Base-by-base conservation (phyloP, 2,888 invertebrate species). In the Amphipyra berbera region DNA sequence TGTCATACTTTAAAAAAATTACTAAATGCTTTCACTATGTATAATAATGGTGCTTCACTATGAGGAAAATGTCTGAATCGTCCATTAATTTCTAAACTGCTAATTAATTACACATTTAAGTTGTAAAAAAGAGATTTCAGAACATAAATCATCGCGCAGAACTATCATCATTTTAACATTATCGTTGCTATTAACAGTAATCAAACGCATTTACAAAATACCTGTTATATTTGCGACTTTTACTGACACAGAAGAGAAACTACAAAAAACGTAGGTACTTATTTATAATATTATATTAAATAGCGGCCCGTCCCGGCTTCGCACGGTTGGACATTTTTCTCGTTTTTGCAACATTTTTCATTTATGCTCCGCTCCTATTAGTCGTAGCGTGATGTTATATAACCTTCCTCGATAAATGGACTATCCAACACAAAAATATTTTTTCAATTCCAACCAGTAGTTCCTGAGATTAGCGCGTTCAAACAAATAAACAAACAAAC, bases 21-120 rank as follows among this genome's bases (percentile, higher is more conserved):
- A 37, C 30, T 14, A 53, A 61, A 50, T 49, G 54, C 69, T 78
- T 74, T 79, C 71, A 63, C 78, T 72, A 53, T 21, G 15, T 49
- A 62, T 56, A 52, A 4, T 52, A 21, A 58, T 40, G 56, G 54
- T 58, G 40, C 14, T 35, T 21, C 9, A 13, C 13, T 55, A 48
- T 15, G 53, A 59, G 10, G 37, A 42, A 61, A 63, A 59, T 40
- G 40, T 37, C 14, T 9, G n/a, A 49, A 56, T 21, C 15, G 30
- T 37, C 46, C 45, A 66, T 68, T 63, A 65, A 68, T 55, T 68
- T 67, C 30, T 46, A 63, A 70, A 75, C 37, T 48, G 44, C 47
- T 58, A 12, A 60, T 68, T 75, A 71, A 63, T 56, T 52, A 57
- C 37, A 15, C 13, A 52, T 41, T 44, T 68, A 67, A 49, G 66